phyloP scores from a whole-genome alignment of 2,113 vertebrate species.

The Campylomormyrus tamandua region DNA sequence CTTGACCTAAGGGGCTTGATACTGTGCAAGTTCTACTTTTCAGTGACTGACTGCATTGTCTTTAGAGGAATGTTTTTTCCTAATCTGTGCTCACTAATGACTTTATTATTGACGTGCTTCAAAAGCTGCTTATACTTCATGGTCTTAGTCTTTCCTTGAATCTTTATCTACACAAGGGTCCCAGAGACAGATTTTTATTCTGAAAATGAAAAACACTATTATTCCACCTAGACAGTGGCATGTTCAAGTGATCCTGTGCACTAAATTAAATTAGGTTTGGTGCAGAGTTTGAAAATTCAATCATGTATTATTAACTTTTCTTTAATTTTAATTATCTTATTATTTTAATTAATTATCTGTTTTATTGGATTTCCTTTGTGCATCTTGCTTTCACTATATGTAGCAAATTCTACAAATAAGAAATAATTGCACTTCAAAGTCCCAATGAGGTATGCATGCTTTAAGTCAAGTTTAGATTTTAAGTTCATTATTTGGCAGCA shows the following conservation, averaged over 20 bases:
- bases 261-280: background rate
- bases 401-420: background rate
- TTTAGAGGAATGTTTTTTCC: background rate
- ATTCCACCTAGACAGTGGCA: background rate
- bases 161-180: background rate
- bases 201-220: background rate
- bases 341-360: background rate
- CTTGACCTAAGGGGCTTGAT: background rate
- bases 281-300: background rate
- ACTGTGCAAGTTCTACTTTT: background rate
- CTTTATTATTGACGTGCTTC: background rate
- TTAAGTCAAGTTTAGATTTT: background rate
- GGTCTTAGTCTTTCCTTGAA: background rate
- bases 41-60: background rate
- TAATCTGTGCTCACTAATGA: slow-evolving; percentile 7
- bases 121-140: background rate
- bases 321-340: background rate
- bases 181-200: background rate
- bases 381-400: background rate
- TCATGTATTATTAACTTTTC: slow-evolving; percentile 1
- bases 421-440: background rate
- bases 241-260: background rate
- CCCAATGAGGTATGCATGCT: background rate
- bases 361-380: background rate
- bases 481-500: background rate